Evolutionary conservation across 2,113 vertebrate genomes (phyloP), one percentile per base, ranked within the genome.

Genomic region (Melanostigma gelatinosum): DNA sequence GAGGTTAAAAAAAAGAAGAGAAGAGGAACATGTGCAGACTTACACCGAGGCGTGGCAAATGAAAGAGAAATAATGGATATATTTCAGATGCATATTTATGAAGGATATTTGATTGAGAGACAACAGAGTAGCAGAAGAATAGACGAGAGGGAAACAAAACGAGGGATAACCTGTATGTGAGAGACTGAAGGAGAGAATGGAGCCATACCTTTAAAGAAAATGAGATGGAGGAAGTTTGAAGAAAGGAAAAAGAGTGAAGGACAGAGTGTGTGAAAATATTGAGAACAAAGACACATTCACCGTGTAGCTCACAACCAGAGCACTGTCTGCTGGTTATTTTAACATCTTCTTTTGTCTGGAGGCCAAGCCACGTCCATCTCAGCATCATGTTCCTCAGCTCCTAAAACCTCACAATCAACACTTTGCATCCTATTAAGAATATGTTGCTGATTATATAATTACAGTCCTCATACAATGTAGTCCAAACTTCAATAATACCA

Each of bases 251-350:
- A n/a, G 34, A 80, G 32, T 0, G 40, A 27, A 38, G 58, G 57
- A 27, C 46, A 20, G 52, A 27, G 75, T 72, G 40, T 63, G 40
- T 82, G 58, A 72, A 69, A 58, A 75, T 36, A 69, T 27, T 29
- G 18, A 57, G 46, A 79, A 75, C 64, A 80, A 87, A 88, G 77
- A 75, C 48, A 66, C 79, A 79, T 87, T 90, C 22, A 78, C 64
- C 16, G 38, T 8, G 4, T n/a, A 6, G 48, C 73, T 48, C 54
- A 75, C 74, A 72, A 69, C 24, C 38, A 0, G 4, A 79, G 42
- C 24, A 76, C 79, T 40, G 79, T 75, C 67, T 62, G 78, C 36
- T 1, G 7, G 70, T 61, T 27, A 58, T 34, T 38, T 8, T 34
- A 38, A 9, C 40, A 57, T 58, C 29, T 66, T 54, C 57, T 27